Base-by-base conservation (phyloP, 2,888 invertebrate genomes). In the Bugula neritina region DNA sequence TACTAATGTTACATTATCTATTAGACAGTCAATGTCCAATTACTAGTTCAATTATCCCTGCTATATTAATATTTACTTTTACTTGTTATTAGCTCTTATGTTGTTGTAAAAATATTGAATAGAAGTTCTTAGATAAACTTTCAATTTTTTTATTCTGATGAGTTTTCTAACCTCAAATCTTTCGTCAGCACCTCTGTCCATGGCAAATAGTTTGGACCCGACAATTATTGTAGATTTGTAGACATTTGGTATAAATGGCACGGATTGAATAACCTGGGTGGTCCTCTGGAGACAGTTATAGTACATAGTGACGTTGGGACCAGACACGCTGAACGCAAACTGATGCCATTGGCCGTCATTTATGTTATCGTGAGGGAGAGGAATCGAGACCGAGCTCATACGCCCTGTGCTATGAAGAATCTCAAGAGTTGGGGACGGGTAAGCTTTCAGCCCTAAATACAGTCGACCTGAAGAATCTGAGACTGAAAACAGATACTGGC, bases 121-220 rank as follows among this genome's bases (percentile, higher is more conserved):
- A n/a, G n/a, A n/a, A n/a, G n/a, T n/a, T n/a, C n/a, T n/a, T n/a
- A n/a, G n/a, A n/a, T n/a, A n/a, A n/a, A n/a, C n/a, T n/a, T n/a
- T n/a, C n/a, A n/a, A n/a, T n/a, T n/a, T n/a, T n/a, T n/a, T n/a
- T n/a, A n/a, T n/a, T n/a, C n/a, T n/a, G n/a, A n/a, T n/a, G n/a
- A n/a, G n/a, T n/a, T n/a, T n/a, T n/a, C n/a, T n/a, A n/a, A 70
- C 70, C 70, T 70, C 70, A 54, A 29, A 70, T 43, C 70, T n/a
- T 17, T 70, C 70, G 25, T 70, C 70, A 3, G 70, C 70, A 43
- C 70, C 70, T 3, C 70, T 3, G 31, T 70, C 70, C 70, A 70
- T 70, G 3, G 43, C 54, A 23, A 70, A 70, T 52, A 70, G 34
- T 23, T 31, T n/a, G 2, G 70, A 54, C 43, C 52, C 70, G 70